These are phyloP conservation scores for Petrocephalus schoutedeni DNA, from an alignment of 2,797 vertebrate species.

Conservation along the genomic window DNA sequence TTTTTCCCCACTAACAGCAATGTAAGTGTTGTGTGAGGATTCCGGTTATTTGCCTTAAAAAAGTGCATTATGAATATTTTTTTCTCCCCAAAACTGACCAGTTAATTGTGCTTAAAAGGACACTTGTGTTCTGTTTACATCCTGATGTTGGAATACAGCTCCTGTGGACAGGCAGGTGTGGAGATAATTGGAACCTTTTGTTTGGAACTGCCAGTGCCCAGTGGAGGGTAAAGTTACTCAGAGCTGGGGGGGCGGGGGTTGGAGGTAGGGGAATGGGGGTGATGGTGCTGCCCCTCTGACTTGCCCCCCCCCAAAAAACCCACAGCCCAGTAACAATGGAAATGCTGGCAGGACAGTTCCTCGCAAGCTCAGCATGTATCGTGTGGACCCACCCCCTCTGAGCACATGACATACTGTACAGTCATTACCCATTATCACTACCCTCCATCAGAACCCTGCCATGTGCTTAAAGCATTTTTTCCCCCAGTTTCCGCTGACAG, in stretches of 20 bases:
- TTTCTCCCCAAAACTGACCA: background rate
- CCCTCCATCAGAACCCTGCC: background rate
- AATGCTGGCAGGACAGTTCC: constrained; percentile 15
- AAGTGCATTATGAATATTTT: background rate
- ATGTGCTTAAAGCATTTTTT: constrained; percentile 31
- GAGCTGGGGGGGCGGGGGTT: background rate
- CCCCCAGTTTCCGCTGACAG: constrained; percentile 36
- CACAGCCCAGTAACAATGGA: constrained; percentile 18
- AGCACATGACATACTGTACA: background rate
- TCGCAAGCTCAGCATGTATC: constrained; percentile 22
- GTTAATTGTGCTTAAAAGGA: background rate
- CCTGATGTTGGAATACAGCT: background rate
- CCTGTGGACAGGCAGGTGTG: background rate
- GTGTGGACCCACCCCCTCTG: background rate
- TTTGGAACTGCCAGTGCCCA: background rate
- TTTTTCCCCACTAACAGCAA: background rate
- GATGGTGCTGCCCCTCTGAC: background rate
- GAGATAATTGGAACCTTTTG: background rate
- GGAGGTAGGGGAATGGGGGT: background rate
- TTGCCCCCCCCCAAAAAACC: background rate
- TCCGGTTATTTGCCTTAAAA: background rate
- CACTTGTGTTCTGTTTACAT: background rate
- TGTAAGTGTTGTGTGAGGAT: background rate
- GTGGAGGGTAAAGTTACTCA: background rate
- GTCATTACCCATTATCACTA: background rate